phyloP scores from a whole-genome alignment of 2,113 vertebrate species.

The Cebus imitator region DNA sequence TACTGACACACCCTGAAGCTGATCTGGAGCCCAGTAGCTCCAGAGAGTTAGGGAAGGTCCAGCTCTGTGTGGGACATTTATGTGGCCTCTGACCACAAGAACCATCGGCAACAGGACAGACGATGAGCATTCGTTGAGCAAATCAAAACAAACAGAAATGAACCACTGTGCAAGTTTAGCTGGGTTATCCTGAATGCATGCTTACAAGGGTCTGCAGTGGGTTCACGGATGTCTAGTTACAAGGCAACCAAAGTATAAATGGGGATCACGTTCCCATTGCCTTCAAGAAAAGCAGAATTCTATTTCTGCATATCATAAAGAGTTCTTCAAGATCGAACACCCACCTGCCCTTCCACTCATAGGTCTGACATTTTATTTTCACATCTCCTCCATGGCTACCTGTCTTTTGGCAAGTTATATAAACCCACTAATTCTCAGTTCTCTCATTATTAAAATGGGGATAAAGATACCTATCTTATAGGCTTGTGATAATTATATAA shows the following conservation, averaged over 20 bases:
- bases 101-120: slow-evolving; percentile 65
- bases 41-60: not conserved
- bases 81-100: slow-evolving; percentile 46
- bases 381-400: not conserved
- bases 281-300: not conserved
- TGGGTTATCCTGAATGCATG: not conserved
- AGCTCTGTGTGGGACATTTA: not conserved
- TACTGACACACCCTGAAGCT: not conserved
- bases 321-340: not conserved
- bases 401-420: not conserved
- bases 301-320: not conserved
- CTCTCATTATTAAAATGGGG: not conserved
- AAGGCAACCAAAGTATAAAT: not conserved
- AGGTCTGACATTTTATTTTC: not conserved
- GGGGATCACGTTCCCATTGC: not conserved
- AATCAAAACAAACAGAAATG: slow-evolving; percentile 60
- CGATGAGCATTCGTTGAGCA: slow-evolving; percentile 34
- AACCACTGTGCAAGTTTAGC: not conserved
- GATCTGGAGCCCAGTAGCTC: not conserved
- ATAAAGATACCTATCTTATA: not conserved
- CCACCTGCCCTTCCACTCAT: not conserved
- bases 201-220: not conserved
- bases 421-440: not conserved
- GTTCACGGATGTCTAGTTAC: not conserved
- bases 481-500: not conserved